A percentile compares a stretch with the other conserved stretches of the same genome.
phyloP scores from a whole-genome alignment of 2,888 invertebrate genomes.

The Agrotis segetum region DNA sequence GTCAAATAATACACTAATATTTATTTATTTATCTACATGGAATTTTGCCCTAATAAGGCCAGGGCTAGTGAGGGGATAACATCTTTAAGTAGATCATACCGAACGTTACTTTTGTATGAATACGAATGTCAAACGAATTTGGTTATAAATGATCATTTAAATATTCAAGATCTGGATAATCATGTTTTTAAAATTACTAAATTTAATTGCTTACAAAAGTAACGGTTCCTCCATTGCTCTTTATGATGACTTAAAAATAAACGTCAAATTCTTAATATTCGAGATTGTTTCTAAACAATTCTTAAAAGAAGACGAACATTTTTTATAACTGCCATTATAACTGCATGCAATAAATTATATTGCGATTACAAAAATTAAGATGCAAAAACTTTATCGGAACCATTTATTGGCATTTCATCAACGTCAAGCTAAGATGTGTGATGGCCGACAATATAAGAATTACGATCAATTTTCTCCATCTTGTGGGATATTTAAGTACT shows the following conservation, averaged over 20 bases:
- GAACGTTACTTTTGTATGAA: background rate
- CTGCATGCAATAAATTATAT: conserved; percentile 38
- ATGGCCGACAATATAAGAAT: conserved; percentile 56
- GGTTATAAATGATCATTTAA: no score
- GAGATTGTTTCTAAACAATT: background rate
- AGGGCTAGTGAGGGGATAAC: background rate
- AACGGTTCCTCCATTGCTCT: background rate
- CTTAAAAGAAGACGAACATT: background rate
- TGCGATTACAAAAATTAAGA: conserved; percentile 50
- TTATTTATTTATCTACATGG: conserved; percentile 54
- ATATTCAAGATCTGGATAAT: no score
- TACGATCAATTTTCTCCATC: conserved; percentile 62
- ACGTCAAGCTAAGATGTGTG: conserved; percentile 58
- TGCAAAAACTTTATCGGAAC: conserved; percentile 45
- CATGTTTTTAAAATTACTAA: no score
- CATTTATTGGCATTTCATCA: conserved; percentile 65
- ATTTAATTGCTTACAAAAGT: no score
- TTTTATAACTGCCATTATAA: conserved; percentile 13
- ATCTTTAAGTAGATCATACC: background rate
- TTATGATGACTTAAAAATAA: background rate
- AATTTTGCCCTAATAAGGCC: conserved; percentile 40
- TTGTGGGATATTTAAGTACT: conserved; percentile 43
- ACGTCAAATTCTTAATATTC: conserved; percentile 4
- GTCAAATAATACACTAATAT: conserved; percentile 65
- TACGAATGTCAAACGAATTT: no score